These are phyloP conservation scores for Jaculus jaculus DNA, from an alignment of 2,113 vertebrate genomes.

Conservation along the genomic window DNA sequence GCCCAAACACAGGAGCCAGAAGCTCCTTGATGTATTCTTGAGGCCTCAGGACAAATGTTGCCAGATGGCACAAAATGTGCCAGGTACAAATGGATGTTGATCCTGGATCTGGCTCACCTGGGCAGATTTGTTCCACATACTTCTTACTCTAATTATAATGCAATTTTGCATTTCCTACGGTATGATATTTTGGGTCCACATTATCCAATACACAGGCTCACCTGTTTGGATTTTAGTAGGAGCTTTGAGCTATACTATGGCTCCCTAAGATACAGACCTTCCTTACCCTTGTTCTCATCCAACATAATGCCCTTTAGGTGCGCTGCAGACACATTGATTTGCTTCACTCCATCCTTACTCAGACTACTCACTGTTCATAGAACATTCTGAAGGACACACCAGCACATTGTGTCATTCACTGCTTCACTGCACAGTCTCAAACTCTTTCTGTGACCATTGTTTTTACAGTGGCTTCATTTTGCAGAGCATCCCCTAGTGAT, in stretches of 20 bases:
- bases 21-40: neutral
- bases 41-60: neutral
- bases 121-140: neutral
- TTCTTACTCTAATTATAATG: neutral
- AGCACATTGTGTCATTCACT: no score
- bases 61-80: neutral
- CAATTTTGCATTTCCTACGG: neutral
- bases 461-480: neutral
- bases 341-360: neutral
- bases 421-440: neutral
- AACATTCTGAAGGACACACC: no score
- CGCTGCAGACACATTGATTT: neutral
- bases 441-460: neutral
- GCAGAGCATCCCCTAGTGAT: no score
- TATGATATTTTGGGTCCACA: neutral
- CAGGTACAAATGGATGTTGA: neutral
- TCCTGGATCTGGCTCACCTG: neutral
- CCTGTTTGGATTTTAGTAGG: neutral
- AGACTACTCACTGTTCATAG: neutral
- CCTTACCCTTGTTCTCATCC: neutral
- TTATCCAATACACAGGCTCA: neutral
- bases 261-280: neutral
- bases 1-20: neutral
- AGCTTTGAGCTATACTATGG: neutral
- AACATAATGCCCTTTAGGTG: neutral